Evolutionary conservation across 2,797 vertebrate genomes (phyloP).

Genomic region (Malurus splendens): DNA sequence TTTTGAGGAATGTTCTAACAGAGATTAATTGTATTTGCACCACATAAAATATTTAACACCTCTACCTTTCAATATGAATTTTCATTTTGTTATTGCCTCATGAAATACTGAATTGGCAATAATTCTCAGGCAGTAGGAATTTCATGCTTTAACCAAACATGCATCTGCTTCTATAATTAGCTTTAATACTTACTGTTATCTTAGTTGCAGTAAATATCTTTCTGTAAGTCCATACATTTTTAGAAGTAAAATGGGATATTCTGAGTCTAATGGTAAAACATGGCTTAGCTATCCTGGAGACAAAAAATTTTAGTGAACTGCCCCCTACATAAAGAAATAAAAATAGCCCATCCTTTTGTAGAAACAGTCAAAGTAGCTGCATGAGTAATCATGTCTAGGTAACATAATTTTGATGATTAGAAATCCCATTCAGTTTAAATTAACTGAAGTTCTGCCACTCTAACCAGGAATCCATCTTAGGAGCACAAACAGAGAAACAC

Average conservation of each 20-base stretch:
- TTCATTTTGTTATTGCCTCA: not conserved
- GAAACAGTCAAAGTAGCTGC: not conserved
- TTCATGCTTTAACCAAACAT: not conserved
- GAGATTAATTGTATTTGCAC: not conserved
- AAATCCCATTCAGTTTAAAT: not conserved
- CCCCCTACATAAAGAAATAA: not conserved
- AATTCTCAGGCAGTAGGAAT: not conserved
- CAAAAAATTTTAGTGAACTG: not conserved
- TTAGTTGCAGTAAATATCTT: not conserved
- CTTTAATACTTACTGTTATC: not conserved
- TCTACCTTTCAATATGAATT: not conserved
- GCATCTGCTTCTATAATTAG: not conserved
- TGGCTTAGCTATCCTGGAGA: not conserved
- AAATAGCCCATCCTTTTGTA: not conserved
- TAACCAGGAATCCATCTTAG: not conserved
- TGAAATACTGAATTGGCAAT: not conserved
- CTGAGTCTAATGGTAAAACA: not conserved
- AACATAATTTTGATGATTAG: not conserved
- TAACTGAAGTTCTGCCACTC: not conserved
- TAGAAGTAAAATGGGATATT: not conserved
- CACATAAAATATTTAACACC: not conserved
- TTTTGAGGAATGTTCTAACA: not conserved
- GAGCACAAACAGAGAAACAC: not conserved
- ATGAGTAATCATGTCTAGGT: not conserved
- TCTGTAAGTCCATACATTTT: not conserved